Evolutionary conservation across 2,113 vertebrate genomes (phyloP).

Genomic region (Pseudorhombus dupliciocellatus): DNA sequence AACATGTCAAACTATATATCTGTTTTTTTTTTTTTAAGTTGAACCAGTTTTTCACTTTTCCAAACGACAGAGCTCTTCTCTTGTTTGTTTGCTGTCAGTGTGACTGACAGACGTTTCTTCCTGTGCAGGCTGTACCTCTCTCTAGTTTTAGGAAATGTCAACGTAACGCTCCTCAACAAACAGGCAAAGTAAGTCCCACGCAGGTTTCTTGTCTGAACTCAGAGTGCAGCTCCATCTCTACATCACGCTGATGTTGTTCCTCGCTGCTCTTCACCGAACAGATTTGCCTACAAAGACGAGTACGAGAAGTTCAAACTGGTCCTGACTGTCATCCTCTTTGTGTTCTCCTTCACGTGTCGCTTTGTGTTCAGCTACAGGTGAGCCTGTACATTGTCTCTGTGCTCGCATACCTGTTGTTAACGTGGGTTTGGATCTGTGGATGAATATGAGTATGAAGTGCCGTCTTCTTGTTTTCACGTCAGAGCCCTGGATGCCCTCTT

Average conservation of each 20-base stretch:
- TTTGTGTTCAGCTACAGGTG: constrained; percentile 95
- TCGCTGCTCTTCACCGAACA: constrained; percentile 54
- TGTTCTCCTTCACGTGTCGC: constrained; percentile 92
- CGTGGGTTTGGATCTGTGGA: too few relatives aligned
- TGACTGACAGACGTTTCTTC: neutral
- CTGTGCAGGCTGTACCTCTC: constrained; percentile 91
- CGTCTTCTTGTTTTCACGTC: constrained; percentile 19
- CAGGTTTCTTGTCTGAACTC: neutral
- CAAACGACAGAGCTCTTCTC: neutral
- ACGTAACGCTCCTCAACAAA: constrained; percentile 95
- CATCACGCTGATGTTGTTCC: accelerated
- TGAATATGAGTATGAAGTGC: too few relatives aligned
- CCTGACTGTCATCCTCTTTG: constrained; percentile 93
- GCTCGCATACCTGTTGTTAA: too few relatives aligned
- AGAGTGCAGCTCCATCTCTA: neutral
- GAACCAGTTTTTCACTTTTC: neutral
- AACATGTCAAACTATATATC: neutral
- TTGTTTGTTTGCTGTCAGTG: neutral
- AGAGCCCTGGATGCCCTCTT: constrained; percentile 88
- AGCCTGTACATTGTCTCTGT: neutral
- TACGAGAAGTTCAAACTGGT: constrained; percentile 98
- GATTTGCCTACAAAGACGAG: constrained; percentile 97
- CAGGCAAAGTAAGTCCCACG: constrained; percentile 87
- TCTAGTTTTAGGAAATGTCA: constrained; percentile 95
- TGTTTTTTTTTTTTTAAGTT: neutral